These are phyloP conservation scores for Ligdia adustata DNA, from an alignment of 2,888 invertebrate genomes.

Conservation along the genomic window DNA sequence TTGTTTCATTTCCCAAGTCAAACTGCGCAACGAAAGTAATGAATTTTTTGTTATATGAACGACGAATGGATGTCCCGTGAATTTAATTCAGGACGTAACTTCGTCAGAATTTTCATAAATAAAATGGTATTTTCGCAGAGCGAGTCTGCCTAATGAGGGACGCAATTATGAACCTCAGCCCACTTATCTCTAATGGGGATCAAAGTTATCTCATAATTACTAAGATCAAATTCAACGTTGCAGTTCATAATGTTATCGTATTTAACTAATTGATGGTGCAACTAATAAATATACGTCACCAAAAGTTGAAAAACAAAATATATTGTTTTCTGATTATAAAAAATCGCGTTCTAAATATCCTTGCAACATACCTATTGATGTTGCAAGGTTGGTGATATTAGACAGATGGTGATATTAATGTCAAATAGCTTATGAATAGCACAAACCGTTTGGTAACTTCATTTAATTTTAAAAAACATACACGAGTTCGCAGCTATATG, in stretches of 20 bases:
- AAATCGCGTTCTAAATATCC: no score
- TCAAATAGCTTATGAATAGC: no score
- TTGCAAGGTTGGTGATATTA: no score
- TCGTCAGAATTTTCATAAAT: slow-evolving; percentile 58
- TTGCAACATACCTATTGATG: no score
- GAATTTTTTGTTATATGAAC: slow-evolving; percentile 19
- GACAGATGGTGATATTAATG: no score
- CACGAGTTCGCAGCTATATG: slow-evolving; percentile 48
- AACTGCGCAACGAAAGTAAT: slow-evolving; percentile 31
- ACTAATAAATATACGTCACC: no score
- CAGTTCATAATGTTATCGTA: slow-evolving; percentile 18
- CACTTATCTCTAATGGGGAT: slow-evolving; percentile 55
- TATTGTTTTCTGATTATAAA: no score
- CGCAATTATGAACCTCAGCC: slow-evolving; percentile 62
- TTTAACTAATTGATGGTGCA: no score
- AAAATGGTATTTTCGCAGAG: slow-evolving; percentile 60
- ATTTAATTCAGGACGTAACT: slow-evolving; percentile 49
- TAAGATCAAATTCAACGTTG: slow-evolving; percentile 43
- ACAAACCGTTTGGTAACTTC: no score
- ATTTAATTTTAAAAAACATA: slow-evolving; percentile 54
- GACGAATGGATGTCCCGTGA: slow-evolving; percentile 33
- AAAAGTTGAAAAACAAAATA: no score
- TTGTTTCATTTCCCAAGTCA: slow-evolving; percentile 26
- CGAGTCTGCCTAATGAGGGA: slow-evolving; percentile 60
- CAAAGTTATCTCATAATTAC: slow-evolving; percentile 54